These are phyloP conservation scores for Dipodomys stephensi DNA, from an alignment of 2,113 vertebrate species.

Conservation along the genomic window DNA sequence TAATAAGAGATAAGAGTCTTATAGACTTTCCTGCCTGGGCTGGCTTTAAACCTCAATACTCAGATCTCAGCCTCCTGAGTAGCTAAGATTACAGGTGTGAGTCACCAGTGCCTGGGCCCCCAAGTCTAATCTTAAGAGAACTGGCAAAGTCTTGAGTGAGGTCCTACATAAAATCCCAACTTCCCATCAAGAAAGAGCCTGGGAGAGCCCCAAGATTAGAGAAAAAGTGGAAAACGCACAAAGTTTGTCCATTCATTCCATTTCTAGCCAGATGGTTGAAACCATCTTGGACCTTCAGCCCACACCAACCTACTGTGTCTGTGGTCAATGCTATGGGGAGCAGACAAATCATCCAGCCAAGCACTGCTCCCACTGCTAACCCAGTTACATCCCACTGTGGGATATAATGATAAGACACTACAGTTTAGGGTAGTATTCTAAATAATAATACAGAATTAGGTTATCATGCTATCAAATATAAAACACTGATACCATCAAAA, in stretches of 20 bases:
- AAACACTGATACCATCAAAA: constrained; percentile 13
- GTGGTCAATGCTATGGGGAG: neutral
- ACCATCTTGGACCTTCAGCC: neutral
- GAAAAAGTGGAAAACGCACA: neutral
- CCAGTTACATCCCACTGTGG: neutral
- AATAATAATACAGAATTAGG: neutral
- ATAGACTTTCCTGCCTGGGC: no score
- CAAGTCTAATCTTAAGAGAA: neutral
- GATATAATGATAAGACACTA: neutral
- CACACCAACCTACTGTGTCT: neutral
- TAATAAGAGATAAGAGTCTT: no score
- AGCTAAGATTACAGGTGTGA: no score
- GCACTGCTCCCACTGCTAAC: neutral
- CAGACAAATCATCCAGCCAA: neutral
- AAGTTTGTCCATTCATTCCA: neutral
- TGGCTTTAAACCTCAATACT: no score
- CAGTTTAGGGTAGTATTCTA: neutral
- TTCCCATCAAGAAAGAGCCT: neutral
- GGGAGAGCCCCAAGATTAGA: neutral
- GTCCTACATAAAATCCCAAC: neutral
- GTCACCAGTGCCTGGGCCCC: no score
- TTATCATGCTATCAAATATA: neutral
- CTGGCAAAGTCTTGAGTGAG: neutral
- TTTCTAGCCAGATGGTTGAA: neutral
- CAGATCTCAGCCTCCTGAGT: no score